Conservation (phyloP, 2,888 invertebrate genomes). For the Lydus trimaculatus region DNA sequence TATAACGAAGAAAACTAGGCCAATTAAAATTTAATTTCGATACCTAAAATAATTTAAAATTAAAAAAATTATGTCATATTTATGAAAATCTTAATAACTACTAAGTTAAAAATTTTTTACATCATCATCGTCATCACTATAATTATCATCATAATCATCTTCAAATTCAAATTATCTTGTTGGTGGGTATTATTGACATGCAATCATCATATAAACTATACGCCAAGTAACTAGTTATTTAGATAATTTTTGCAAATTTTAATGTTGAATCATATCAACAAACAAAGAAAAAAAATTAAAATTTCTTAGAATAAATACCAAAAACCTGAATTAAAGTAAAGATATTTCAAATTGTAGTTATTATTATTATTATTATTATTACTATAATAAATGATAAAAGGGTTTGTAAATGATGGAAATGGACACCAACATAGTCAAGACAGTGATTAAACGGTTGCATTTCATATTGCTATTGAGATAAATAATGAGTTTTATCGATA, state of each 20-base stretch:
- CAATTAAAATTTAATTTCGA: background rate
- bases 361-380: no score
- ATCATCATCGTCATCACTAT: background rate
- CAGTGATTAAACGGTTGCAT: constrained; percentile 7
- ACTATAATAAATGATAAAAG: no score
- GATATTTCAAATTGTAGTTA: no score
- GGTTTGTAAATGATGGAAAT: background rate
- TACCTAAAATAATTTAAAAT: background rate
- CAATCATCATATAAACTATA: constrained; percentile 1
- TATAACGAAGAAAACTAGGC: background rate
- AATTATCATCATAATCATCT: background rate
- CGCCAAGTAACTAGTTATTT: background rate
- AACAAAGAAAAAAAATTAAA: background rate
- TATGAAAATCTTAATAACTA: background rate
- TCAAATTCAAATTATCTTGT: constrained; percentile 5
- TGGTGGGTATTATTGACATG: background rate
- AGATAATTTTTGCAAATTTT: constrained; percentile 5
- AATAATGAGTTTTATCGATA: constrained; percentile 30
- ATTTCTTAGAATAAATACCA: background rate
- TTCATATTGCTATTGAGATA: constrained; percentile 13
- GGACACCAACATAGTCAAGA: background rate
- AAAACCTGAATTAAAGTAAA: background rate
- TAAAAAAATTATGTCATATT: no score
- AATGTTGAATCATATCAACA: background rate
- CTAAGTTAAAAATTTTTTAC: background rate